phyloP scores from a whole-genome alignment of 1,140 invertebrate species.

The Listronotus bonariensis region DNA sequence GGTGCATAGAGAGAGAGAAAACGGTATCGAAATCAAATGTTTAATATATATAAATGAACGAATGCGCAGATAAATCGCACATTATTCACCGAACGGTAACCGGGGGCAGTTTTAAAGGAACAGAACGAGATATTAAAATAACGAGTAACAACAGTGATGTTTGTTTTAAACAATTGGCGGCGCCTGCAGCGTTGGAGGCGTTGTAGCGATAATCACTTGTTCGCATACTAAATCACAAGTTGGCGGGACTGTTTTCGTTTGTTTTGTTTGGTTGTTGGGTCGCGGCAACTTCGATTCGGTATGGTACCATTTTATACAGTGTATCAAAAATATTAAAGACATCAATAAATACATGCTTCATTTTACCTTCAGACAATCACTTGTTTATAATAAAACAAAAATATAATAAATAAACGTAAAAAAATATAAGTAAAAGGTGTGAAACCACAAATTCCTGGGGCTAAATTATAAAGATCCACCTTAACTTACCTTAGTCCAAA shows the following conservation, averaged over 20 bases:
- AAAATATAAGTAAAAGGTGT: too few species aligned
- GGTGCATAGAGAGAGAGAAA: constrained; percentile 23
- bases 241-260: constrained; percentile 16
- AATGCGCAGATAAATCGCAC: constrained; percentile 49
- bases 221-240: constrained; percentile 51
- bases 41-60: constrained; percentile 51
- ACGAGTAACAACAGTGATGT: constrained; percentile 56
- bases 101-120: constrained; percentile 45
- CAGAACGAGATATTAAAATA: constrained; percentile 55
- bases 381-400: too few species aligned
- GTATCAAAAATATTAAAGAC: not conserved
- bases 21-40: constrained; percentile 46
- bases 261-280: constrained; percentile 3
- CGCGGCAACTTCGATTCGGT: constrained; percentile 2
- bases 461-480: too few species aligned
- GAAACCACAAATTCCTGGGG: too few species aligned
- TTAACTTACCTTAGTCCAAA: too few species aligned
- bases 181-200: constrained; percentile 54
- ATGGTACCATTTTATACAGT: constrained; percentile 15
- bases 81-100: constrained; percentile 48
- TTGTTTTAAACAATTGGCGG: constrained; percentile 54
- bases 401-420: too few species aligned
- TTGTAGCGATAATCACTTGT: constrained; percentile 54
- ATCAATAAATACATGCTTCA: too few species aligned
- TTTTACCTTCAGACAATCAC: too few species aligned